Percentiles rank a stretch among this genome's conserved stretches.
These are phyloP conservation scores for Ailuropoda melanoleuca DNA, from an alignment of 2,113 vertebrate genomes.

Conservation along the genomic window DNA sequence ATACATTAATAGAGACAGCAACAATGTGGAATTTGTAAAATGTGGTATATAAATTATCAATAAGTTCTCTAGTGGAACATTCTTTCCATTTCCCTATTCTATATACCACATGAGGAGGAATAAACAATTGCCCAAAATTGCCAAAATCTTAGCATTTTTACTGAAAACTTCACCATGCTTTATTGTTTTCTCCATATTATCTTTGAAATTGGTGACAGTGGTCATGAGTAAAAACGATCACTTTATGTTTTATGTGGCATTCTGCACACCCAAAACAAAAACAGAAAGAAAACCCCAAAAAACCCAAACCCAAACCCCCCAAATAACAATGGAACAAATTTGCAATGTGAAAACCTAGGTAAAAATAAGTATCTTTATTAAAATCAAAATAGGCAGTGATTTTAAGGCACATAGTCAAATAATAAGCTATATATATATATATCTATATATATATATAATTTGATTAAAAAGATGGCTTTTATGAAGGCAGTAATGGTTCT, in stretches of 20 bases:
- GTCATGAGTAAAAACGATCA: not conserved
- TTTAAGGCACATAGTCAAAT: not conserved
- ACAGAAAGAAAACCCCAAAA: not conserved
- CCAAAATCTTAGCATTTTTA: not conserved
- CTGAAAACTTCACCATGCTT: not conserved
- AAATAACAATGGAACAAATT: not conserved
- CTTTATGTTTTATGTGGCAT: not conserved
- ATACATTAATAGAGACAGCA: not conserved
- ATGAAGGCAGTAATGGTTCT: not conserved
- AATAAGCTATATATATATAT: not conserved
- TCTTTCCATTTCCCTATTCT: not conserved
- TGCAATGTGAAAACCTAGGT: not conserved
- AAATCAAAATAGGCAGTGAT: not conserved
- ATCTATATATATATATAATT: not conserved
- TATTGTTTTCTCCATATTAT: conserved; percentile 5
- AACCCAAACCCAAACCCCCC: not conserved
- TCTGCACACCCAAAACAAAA: not conserved
- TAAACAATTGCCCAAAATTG: not conserved
- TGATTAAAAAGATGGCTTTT: conserved; percentile 4
- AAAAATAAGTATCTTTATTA: conserved; percentile 8
- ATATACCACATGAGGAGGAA: not conserved
- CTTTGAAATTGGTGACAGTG: not conserved
- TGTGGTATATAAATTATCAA: not conserved
- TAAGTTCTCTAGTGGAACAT: not conserved
- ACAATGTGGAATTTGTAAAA: not conserved